phyloP scores from a whole-genome alignment of 2,888 invertebrate species.

The Eupithecia centaureata region DNA sequence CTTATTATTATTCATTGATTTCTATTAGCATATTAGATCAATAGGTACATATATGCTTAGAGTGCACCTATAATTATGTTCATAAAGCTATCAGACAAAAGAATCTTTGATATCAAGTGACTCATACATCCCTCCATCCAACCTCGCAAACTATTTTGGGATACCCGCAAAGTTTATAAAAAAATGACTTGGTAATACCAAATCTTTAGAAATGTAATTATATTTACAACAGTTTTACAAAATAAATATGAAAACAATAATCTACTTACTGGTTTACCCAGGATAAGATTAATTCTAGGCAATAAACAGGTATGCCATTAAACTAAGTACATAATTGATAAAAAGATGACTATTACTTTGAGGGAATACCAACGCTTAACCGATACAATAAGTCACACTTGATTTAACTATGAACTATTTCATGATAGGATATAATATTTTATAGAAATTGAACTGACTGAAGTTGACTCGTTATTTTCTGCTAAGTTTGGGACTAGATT shows the following conservation, averaged over 20 bases:
- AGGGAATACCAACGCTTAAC: neutral
- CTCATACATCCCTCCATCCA: conserved; percentile 20
- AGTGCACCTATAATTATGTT: neutral
- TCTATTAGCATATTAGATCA: neutral
- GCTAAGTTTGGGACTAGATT: too few species aligned
- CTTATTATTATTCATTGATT: conserved; percentile 17
- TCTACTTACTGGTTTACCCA: neutral
- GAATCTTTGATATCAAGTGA: conserved; percentile 8
- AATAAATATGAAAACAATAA: neutral
- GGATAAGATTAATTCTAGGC: too few species aligned
- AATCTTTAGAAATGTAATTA: too few species aligned
- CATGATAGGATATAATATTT: too few species aligned
- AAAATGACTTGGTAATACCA: neutral
- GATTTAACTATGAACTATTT: too few species aligned
- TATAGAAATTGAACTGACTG: too few species aligned
- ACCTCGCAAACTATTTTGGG: conserved; percentile 20
- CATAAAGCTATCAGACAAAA: neutral
- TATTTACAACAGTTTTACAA: neutral
- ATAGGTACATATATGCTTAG: neutral
- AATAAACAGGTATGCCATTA: neutral
- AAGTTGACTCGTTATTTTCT: too few species aligned
- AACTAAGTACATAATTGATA: neutral
- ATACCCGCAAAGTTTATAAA: conserved; percentile 19
- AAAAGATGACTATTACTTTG: neutral
- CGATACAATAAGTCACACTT: too few species aligned